Evolutionary conservation across 1,140 invertebrate species (phyloP).

Genomic region (Drosophila lini): DNA sequence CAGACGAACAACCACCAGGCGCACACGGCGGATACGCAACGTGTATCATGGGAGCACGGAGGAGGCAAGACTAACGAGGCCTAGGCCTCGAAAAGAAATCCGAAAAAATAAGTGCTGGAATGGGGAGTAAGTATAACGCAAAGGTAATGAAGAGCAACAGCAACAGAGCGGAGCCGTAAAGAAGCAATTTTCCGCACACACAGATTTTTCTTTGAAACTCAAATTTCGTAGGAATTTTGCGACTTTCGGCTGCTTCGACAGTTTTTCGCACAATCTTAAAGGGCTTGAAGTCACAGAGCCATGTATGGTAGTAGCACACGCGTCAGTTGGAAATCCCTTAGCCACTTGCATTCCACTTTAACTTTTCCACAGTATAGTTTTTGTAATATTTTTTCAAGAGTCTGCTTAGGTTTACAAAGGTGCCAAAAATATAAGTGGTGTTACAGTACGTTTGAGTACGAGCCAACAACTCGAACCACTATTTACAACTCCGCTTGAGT

Average conservation of each 20-base stretch:
- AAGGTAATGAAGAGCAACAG: slow-evolving; percentile 55
- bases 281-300: slow-evolving; percentile 10
- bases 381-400: slow-evolving; percentile 14
- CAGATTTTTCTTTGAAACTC: slow-evolving; percentile 47
- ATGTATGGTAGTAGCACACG: slow-evolving; percentile 14
- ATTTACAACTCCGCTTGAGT: slow-evolving; percentile 84
- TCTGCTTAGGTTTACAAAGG: slow-evolving; percentile 13
- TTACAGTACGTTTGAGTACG: slow-evolving; percentile 84
- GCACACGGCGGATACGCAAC: slow-evolving; percentile 60
- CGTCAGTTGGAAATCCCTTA: slow-evolving; percentile 39
- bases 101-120: slow-evolving; percentile 18
- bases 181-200: slow-evolving; percentile 49
- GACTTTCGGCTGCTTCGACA: slow-evolving; percentile 11
- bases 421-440: slow-evolving; percentile 27
- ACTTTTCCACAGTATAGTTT: slow-evolving; percentile 13
- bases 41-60: slow-evolving; percentile 38
- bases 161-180: slow-evolving; percentile 42
- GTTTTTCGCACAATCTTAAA: slow-evolving; percentile 21
- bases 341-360: slow-evolving; percentile 24
- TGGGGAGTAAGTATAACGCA: slow-evolving; percentile 21
- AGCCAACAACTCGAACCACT: slow-evolving; percentile 84
- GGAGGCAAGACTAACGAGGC: slow-evolving; percentile 57
- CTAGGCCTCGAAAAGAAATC: slow-evolving; percentile 29
- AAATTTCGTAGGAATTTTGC: slow-evolving; percentile 48
- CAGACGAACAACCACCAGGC: slow-evolving; percentile 19